A percentile compares a stretch with the other conserved stretches of the same genome.
Conservation (phyloP, 2,113 vertebrate species). For the Crypturellus undulatus region DNA sequence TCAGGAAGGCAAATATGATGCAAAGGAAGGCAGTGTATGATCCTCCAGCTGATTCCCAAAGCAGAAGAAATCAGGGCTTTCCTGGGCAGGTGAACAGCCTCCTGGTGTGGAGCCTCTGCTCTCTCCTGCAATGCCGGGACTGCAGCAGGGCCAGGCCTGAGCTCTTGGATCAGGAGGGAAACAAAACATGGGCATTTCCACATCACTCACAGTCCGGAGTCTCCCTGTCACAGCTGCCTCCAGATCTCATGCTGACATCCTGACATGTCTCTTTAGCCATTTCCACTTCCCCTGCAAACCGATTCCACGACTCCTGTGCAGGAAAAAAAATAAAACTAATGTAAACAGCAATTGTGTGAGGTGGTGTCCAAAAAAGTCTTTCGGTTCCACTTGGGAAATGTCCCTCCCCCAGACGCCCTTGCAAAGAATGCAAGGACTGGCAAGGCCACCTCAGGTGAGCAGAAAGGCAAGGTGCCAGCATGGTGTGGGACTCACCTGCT, state of each 20-base stretch:
- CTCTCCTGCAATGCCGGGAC: not conserved
- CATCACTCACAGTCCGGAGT: not conserved
- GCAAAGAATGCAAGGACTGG: not conserved
- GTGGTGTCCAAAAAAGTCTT: not conserved
- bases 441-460: not conserved
- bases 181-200: not conserved
- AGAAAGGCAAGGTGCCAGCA: not conserved
- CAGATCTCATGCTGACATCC: not conserved
- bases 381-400: not conserved
- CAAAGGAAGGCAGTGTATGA: not conserved
- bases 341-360: not conserved
- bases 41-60: not conserved
- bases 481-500: not conserved
- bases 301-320: not conserved
- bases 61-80: not conserved
- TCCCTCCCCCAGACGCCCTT: not conserved
- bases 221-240: not conserved
- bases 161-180: not conserved
- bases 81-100: not conserved
- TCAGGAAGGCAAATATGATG: not conserved
- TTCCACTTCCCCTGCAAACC: conserved; percentile 6
- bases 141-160: not conserved
- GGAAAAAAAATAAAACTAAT: conserved; percentile 23
- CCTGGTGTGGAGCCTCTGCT: not conserved
- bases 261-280: not conserved